Evolutionary conservation across 2,888 invertebrate genomes (phyloP).

Genomic region (Diabrotica balteata): DNA sequence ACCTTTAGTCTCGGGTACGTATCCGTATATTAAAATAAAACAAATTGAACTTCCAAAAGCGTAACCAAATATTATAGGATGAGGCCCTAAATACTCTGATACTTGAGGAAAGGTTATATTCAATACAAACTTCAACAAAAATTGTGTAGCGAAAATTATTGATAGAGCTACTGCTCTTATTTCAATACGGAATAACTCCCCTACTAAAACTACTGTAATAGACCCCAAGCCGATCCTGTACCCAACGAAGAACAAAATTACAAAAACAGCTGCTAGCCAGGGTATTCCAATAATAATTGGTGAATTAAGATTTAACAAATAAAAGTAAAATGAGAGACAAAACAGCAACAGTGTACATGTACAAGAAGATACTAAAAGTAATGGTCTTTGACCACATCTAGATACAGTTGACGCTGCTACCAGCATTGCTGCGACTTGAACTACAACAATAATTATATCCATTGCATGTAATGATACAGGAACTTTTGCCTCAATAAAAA

Average conservation of each 20-base stretch:
- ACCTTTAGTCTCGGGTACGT: not conserved
- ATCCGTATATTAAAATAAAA: not conserved
- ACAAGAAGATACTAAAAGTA: not conserved
- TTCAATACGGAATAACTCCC: not conserved
- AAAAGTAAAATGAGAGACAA: not conserved
- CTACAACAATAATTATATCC: not conserved
- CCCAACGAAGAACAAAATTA: not conserved
- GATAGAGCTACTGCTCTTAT: not conserved
- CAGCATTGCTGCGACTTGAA: not conserved
- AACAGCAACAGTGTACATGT: not conserved
- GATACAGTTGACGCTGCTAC: not conserved
- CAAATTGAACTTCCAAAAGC: not conserved
- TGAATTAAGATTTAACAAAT: not conserved
- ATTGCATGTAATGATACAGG: not conserved
- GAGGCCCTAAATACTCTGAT: not conserved
- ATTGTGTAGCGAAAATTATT: not conserved
- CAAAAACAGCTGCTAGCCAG: not conserved
- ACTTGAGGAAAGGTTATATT: not conserved
- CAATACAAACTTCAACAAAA: not conserved
- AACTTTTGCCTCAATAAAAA: not conserved
- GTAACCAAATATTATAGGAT: not conserved
- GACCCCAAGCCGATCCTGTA: not conserved
- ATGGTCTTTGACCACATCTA: not conserved
- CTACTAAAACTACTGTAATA: not conserved
- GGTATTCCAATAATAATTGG: not conserved